Evolutionary conservation across 2,888 invertebrate species (phyloP).

Genomic region (Tricholauxania praeusta): DNA sequence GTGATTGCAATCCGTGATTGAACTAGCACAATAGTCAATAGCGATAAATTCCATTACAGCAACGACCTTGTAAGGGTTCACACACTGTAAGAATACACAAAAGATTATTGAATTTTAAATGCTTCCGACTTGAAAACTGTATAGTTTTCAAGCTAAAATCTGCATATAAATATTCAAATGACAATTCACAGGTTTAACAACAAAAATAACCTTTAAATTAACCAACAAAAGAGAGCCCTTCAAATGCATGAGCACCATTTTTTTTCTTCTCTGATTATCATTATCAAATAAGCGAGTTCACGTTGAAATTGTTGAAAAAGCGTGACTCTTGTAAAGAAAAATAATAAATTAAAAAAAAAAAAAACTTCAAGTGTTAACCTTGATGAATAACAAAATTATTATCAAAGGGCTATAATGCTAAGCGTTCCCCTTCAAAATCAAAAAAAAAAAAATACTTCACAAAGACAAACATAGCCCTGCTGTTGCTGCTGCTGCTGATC

Average conservation of each 20-base stretch:
- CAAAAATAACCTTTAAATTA: slow-evolving; percentile 14
- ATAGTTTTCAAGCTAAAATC: background rate
- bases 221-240: slow-evolving; percentile 23
- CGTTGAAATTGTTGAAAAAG: background rate
- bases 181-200: slow-evolving; percentile 27
- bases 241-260: slow-evolving; percentile 3
- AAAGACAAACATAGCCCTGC: too few species aligned
- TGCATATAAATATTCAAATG: slow-evolving; percentile 28
- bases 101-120: too few species aligned
- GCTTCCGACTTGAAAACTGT: too few species aligned
- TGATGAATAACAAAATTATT: slow-evolving; percentile 2
- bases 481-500: too few species aligned
- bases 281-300: slow-evolving; percentile 4
- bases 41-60: too few species aligned
- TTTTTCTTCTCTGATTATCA: background rate
- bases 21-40: too few species aligned
- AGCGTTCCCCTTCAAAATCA: slow-evolving; percentile 35
- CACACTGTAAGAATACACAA: too few species aligned
- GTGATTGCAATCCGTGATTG: too few species aligned
- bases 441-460: background rate
- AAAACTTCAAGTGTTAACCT: slow-evolving; percentile 1
- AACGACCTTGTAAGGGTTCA: too few species aligned
- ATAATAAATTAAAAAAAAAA: background rate
- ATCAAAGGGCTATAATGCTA: slow-evolving; percentile 26
- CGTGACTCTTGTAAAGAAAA: background rate